Base-by-base conservation (phyloP, 2,888 invertebrate species). In the Blera fallax region DNA sequence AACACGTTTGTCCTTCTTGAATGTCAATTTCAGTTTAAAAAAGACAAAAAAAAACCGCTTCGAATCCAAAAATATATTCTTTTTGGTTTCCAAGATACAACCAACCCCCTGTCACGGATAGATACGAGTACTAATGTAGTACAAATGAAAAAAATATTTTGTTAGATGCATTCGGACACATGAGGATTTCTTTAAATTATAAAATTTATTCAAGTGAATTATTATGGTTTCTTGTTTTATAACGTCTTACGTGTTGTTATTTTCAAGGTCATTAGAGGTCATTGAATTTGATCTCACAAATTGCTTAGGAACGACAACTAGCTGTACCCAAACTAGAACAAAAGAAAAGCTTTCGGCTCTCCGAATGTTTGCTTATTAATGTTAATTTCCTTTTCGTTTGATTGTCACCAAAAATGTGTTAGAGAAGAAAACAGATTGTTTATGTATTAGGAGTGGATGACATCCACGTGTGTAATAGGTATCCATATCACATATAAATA, bases 261-360 rank as follows among this genome's bases (percentile, higher is more conserved):
- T 43, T n/a, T 34, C 85, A 87, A 87, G 87, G 87, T 87, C 85
- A 83, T 72, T 78, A 78, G 52, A 87, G 87, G 87, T 87, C 81
- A 76, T 84, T 73, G 72, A 54, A 27, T 56, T 67, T 18, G 40
- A 58, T 52, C 14, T 27, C 24, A 64, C n/a, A 32, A 10, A 14
- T 7, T 16, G 24, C n/a, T 24, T n/a, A 8, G 11, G 8, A 1
- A 18, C 48, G 8, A 2, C 37, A 0, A 40, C 40, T 14, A 40
- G 29, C 34, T 56, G 11, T 54, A 29, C 10, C 40, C 40, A 48
- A 56, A 32, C 7, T 40, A 18, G 27, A 18, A 21, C 48, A 14
- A 40, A 45, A 16, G 40, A 50, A 72, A 64, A 76, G 58, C 70
- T 80, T 73, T 67, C 27, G n/a, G 18, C 52, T 65, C 52, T 62